Conservation (phyloP, 1,140 invertebrate species). For the Micrasema longulum region DNA sequence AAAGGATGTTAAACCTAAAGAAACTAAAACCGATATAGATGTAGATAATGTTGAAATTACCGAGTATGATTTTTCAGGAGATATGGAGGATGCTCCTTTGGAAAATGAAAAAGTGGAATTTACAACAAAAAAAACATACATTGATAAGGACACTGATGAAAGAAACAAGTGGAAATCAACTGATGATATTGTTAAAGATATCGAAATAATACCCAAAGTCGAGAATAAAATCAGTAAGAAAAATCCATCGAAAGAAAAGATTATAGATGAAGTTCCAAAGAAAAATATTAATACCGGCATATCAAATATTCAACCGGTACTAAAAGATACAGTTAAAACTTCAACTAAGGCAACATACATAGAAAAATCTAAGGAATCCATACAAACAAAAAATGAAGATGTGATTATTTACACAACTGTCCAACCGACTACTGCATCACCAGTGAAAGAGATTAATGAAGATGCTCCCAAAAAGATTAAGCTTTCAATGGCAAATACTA, state of each 20-base stretch:
- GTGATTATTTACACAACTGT: slow-evolving; percentile 44
- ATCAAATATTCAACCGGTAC: slow-evolving; percentile 3
- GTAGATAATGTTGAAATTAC: slow-evolving; percentile 42
- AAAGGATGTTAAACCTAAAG: slow-evolving; percentile 9
- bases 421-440: slow-evolving; percentile 6
- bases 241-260: slow-evolving; percentile 45
- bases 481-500: background rate
- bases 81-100: slow-evolving; percentile 51
- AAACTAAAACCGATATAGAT: slow-evolving; percentile 13
- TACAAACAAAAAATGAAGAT: slow-evolving; percentile 26
- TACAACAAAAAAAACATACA: slow-evolving; percentile 50
- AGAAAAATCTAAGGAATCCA: no score
- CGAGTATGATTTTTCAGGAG: slow-evolving; percentile 41
- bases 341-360: background rate
- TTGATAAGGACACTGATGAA: slow-evolving; percentile 51
- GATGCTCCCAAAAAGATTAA: slow-evolving; percentile 25
- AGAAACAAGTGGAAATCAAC: slow-evolving; percentile 51
- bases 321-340: background rate
- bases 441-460: slow-evolving; percentile 9
- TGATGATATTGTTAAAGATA: slow-evolving; percentile 49
- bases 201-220: slow-evolving; percentile 53
- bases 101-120: slow-evolving; percentile 52
- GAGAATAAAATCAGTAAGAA: slow-evolving; percentile 46
- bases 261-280: slow-evolving; percentile 29
- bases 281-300: background rate